phyloP scores from a whole-genome alignment of 2,113 vertebrate genomes.

The Empidonax alnorum region DNA sequence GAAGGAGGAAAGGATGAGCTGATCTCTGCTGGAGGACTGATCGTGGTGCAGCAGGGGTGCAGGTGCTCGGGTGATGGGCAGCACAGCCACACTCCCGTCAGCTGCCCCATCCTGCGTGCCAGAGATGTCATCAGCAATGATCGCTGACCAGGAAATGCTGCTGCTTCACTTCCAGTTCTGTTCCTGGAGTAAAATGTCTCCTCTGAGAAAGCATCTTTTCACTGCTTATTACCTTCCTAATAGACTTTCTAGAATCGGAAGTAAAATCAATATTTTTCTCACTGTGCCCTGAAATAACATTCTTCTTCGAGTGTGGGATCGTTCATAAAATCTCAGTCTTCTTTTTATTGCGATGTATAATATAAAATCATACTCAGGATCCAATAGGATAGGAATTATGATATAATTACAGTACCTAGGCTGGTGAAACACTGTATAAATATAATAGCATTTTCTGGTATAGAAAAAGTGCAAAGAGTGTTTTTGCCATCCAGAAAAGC shows the following conservation, averaged over 20 bases:
- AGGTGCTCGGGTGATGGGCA: not conserved
- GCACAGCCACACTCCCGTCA: not conserved
- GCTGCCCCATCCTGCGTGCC: fast-evolving
- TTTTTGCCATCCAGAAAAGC: not conserved
- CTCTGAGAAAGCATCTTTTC: not conserved
- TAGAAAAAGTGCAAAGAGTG: not conserved
- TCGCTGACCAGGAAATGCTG: not conserved
- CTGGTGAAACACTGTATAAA: not conserved
- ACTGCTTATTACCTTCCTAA: conserved; percentile 9
- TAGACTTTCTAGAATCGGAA: conserved; percentile 31
- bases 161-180: not conserved
- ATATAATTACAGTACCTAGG: not conserved
- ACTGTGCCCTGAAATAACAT: not conserved
- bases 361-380: not conserved
- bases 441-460: not conserved
- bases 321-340: not conserved
- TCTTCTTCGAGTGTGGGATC: not conserved
- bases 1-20: not conserved
- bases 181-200: not conserved
- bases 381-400: not conserved
- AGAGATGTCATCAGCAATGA: not conserved
- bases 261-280: conserved; percentile 36
- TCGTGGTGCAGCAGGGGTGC: not conserved
- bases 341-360: not conserved
- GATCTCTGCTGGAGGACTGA: not conserved